phyloP scores from a whole-genome alignment of 2,888 invertebrate genomes.

The Drosophila mayaguana region DNA sequence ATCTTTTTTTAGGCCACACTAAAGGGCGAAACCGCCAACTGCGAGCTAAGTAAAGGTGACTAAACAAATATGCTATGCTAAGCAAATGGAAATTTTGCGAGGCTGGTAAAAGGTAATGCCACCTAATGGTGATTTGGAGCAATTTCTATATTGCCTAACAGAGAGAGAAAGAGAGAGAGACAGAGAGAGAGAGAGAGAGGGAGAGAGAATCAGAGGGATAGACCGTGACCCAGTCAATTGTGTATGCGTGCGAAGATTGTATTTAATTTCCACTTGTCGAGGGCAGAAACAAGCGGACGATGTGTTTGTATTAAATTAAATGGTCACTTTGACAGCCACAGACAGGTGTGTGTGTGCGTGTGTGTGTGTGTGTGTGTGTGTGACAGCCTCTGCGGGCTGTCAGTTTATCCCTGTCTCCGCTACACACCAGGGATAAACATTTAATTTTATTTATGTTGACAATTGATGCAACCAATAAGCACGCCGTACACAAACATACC shows the following conservation, averaged over 20 bases:
- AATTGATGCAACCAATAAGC: conserved; percentile 57
- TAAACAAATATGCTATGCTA: conserved; percentile 47
- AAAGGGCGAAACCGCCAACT: conserved; percentile 25
- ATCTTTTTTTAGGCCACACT: conserved; percentile 10
- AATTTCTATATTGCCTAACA: conserved; percentile 6
- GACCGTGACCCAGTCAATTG: conserved; percentile 15
- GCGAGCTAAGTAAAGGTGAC: conserved; percentile 48
- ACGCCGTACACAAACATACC: conserved; percentile 12
- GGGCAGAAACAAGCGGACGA: conserved; percentile 33
- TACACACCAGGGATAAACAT: conserved; percentile 48
- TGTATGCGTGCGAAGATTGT: conserved; percentile 46
- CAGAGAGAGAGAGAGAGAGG: neutral
- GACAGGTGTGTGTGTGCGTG: conserved; percentile 50
- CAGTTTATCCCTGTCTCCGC: conserved; percentile 9
- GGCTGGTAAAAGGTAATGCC: conserved; percentile 30
- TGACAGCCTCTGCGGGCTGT: conserved; percentile 6
- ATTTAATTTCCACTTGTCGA: conserved; percentile 68
- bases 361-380: conserved; percentile 2
- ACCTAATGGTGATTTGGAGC: conserved; percentile 19
- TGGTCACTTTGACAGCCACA: conserved; percentile 71
- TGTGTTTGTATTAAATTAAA: conserved; percentile 64
- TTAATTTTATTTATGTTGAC: conserved; percentile 79
- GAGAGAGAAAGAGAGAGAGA: neutral
- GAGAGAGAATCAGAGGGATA: neutral
- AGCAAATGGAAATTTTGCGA: conserved; percentile 35